A percentile compares a stretch with the other conserved stretches of the same genome.
Conservation (phyloP, 2,888 invertebrate species). For the Celastrina argiolus region DNA sequence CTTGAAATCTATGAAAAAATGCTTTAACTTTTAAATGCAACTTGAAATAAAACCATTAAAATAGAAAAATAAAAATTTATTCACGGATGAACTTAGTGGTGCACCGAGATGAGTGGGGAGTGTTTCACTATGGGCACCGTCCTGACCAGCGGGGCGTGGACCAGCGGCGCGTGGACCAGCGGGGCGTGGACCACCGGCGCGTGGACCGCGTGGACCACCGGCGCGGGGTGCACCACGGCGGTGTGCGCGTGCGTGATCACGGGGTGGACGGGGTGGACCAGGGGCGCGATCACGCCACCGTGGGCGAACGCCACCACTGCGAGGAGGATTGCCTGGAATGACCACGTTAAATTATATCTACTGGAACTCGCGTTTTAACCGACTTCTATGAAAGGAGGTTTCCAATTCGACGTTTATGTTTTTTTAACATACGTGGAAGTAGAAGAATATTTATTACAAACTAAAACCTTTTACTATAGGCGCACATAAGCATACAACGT, state of each 20-base stretch:
- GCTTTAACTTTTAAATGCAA: too few species aligned
- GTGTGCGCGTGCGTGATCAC: conserved; percentile 39
- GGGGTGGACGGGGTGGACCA: conserved; percentile 49
- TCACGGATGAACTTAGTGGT: conserved; percentile 40
- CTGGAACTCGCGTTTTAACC: not conserved
- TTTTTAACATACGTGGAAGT: too few species aligned
- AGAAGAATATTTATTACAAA: too few species aligned
- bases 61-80: conserved; percentile 4
- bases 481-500: too few species aligned
- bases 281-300: conserved; percentile 58
- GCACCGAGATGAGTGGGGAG: conserved; percentile 55
- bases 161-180: conserved; percentile 38
- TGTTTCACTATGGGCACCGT: conserved; percentile 54
- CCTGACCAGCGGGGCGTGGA: conserved; percentile 36
- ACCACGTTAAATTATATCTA: not conserved
- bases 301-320: conserved; percentile 61
- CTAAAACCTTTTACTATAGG: too few species aligned
- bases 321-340: conserved; percentile 61
- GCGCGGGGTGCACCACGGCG: conserved; percentile 41
- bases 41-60: not conserved
- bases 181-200: conserved; percentile 41
- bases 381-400: too few species aligned
- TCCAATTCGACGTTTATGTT: too few species aligned
- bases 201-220: conserved; percentile 43
- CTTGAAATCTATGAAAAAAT: too few species aligned